phyloP scores from a whole-genome alignment of 37 sponge, comb jelly and placozoan species.

The Eunapius fragilis region DNA sequence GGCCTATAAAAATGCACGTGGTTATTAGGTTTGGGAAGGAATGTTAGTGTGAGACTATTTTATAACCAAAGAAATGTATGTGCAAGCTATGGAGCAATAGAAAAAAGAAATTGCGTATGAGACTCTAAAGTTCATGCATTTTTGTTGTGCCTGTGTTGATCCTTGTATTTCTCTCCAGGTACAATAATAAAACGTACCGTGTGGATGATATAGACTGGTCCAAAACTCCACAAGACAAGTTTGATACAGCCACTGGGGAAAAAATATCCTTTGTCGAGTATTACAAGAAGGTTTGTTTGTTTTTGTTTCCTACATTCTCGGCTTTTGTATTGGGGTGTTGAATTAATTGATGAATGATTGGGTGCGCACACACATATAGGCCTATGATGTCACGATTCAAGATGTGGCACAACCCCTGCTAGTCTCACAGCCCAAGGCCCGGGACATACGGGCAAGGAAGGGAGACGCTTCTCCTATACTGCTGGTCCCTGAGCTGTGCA shows the following conservation, averaged over 20 bases:
- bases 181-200: constrained; percentile 97
- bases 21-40: too few relatives aligned
- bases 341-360: too few relatives aligned
- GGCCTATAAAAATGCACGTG: too few relatives aligned
- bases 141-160: background rate
- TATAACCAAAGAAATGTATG: too few relatives aligned
- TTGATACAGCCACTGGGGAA: constrained; percentile 50
- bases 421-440: constrained; percentile 76
- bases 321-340: too few relatives aligned
- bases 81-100: too few relatives aligned
- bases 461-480: constrained; percentile 70
- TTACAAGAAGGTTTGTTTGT: constrained; percentile 61
- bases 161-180: constrained; percentile 49
- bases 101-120: too few relatives aligned
- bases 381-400: constrained; percentile 62
- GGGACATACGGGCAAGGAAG: constrained; percentile 30
- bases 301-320: too few relatives aligned
- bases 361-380: background rate
- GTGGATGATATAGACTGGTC: constrained; percentile 96
- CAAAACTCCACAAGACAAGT: constrained; percentile 68
- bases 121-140: too few relatives aligned
- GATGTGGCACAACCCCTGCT: constrained; percentile 90
- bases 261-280: constrained; percentile 79
- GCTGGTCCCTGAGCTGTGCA: constrained; percentile 92
- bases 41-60: too few relatives aligned